These are phyloP conservation scores for Ptychochromis oligacanthus DNA, from an alignment of 2,113 vertebrate species.

Conservation along the genomic window DNA sequence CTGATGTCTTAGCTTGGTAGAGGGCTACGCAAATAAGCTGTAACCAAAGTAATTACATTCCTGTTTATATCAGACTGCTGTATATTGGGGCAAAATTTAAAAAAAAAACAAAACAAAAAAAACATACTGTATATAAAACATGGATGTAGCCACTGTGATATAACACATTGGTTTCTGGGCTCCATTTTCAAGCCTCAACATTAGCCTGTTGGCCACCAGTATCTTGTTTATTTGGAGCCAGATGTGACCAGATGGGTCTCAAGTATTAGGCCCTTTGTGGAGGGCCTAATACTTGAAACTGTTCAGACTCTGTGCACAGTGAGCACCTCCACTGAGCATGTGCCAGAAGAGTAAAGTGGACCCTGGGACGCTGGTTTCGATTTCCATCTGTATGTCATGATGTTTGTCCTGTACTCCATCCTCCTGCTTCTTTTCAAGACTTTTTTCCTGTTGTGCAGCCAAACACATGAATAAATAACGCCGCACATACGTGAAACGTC, in stretches of 20 bases:
- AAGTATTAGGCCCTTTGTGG: background rate
- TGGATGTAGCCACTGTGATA: background rate
- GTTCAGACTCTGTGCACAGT: background rate
- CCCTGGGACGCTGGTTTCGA: background rate
- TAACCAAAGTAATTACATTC: no score
- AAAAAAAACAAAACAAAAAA: no score
- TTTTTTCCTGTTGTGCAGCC: background rate
- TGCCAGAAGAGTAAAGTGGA: conserved; percentile 1
- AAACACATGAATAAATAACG: background rate
- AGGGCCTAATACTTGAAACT: background rate
- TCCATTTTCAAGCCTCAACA: background rate
- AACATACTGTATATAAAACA: no score
- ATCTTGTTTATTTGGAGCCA: background rate
- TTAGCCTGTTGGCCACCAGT: background rate
- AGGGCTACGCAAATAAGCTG: no score
- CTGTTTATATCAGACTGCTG: no score
- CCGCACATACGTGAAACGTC: background rate
- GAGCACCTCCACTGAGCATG: background rate
- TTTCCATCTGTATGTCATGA: background rate
- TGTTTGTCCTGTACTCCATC: background rate
- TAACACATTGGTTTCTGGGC: background rate
- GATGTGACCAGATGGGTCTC: background rate
- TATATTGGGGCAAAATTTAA: no score
- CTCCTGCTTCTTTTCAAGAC: background rate
- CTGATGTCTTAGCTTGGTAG: no score